Evolutionary conservation across 2,113 vertebrate species (phyloP).

Genomic region (Lasiurus cinereus): DNA sequence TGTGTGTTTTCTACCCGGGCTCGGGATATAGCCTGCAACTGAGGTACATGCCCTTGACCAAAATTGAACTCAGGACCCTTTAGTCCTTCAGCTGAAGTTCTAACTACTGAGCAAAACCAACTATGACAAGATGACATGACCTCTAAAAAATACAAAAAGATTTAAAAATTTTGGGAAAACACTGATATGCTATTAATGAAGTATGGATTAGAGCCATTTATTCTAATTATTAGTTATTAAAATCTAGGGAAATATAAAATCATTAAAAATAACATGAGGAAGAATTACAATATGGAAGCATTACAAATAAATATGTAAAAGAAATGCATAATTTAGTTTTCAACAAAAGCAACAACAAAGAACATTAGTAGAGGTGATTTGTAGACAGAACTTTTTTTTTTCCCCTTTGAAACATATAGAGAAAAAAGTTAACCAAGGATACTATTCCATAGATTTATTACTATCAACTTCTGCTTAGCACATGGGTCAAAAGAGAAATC

Average conservation of each 20-base stretch:
- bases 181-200: not conserved
- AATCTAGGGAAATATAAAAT: not conserved
- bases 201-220: not conserved
- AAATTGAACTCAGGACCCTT: too few relatives aligned
- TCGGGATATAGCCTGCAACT: too few relatives aligned
- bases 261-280: not conserved
- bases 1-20: too few relatives aligned
- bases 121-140: too few relatives aligned
- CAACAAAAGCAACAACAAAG: not conserved
- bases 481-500: not conserved
- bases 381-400: not conserved
- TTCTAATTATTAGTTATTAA: not conserved
- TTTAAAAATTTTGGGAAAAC: not conserved
- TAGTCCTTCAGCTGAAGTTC: too few relatives aligned
- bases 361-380: not conserved
- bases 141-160: not conserved
- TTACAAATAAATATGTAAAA: not conserved
- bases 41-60: too few relatives aligned
- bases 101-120: too few relatives aligned
- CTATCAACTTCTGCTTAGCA: not conserved
- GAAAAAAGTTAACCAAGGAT: not conserved
- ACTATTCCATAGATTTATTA: not conserved
- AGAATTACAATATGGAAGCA: not conserved
- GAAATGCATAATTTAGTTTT: not conserved
- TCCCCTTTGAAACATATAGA: not conserved